Conservation (phyloP, 2,797 vertebrate species). For the Sebastes trivittatus region DNA sequence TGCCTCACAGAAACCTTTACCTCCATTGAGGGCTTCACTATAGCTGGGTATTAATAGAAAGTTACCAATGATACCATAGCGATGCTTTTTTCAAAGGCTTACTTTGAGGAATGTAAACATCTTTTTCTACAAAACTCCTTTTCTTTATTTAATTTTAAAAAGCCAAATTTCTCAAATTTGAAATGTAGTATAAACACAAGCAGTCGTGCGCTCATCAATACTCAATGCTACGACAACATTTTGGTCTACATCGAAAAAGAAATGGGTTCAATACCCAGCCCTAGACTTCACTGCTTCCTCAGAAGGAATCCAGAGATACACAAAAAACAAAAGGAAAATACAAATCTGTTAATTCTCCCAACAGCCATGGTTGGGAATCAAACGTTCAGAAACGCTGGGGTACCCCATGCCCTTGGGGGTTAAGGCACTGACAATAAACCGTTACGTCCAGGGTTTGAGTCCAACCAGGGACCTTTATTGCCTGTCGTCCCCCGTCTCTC, state of each 20-base stretch:
- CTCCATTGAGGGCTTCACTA: neutral
- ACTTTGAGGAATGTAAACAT: neutral
- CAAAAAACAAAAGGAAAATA: neutral
- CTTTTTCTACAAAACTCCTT: neutral
- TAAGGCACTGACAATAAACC: neutral
- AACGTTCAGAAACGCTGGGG: neutral
- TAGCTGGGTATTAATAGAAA: neutral
- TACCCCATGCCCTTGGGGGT: neutral
- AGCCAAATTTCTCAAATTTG: neutral
- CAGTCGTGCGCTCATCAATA: neutral
- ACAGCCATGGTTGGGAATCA: neutral
- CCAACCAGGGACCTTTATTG: neutral
- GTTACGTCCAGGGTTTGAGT: neutral
- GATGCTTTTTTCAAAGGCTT: neutral
- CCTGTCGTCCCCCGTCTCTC: neutral
- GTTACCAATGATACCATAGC: neutral
- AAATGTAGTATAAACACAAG: neutral
- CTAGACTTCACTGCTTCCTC: neutral
- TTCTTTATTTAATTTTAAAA: neutral
- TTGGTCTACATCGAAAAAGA: neutral
- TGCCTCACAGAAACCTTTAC: neutral
- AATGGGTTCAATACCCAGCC: neutral
- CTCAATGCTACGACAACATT: neutral
- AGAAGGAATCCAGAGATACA: neutral
- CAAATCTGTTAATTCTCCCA: neutral